Conservation (phyloP, 1,140 invertebrate genomes). For the Chionoecetes opilio region DNA sequence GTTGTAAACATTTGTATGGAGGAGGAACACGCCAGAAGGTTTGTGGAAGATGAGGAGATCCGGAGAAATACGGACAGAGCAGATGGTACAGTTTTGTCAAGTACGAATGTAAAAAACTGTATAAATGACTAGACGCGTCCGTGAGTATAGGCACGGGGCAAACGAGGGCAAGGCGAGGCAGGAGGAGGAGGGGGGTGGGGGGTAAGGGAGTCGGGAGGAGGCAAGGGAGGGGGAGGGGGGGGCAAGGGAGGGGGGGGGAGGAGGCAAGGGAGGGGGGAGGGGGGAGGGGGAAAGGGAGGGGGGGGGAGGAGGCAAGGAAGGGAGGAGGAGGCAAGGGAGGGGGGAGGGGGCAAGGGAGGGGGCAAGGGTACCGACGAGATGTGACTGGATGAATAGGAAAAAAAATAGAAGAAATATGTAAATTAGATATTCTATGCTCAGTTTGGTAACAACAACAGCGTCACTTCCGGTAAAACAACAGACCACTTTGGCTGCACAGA, state of each 20-base stretch:
- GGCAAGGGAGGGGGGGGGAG: not conserved
- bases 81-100: conserved; percentile 19
- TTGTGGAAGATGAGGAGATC: not conserved
- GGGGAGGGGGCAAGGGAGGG: not conserved
- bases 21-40: not conserved
- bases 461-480: conserved; percentile 15
- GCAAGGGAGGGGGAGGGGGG: too few species aligned
- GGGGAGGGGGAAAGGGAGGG: not conserved
- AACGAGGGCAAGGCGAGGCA: not conserved
- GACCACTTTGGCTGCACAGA: not conserved
- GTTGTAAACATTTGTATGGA: not conserved
- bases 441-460: not conserved
- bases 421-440: not conserved
- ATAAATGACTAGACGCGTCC: not conserved
- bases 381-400: not conserved
- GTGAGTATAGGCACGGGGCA: not conserved
- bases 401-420: too few species aligned
- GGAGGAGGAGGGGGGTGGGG: not conserved
- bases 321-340: too few species aligned
- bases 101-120: conserved; percentile 30
- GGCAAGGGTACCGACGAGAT: not conserved
- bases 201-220: too few species aligned
- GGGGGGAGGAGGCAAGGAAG: not conserved
- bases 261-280: not conserved
- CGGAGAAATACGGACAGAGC: not conserved